A percentile compares a stretch with the other conserved stretches of the same genome.
Conservation (phyloP, 1,140 invertebrate genomes). For the Oncopodura yosiiana region DNA sequence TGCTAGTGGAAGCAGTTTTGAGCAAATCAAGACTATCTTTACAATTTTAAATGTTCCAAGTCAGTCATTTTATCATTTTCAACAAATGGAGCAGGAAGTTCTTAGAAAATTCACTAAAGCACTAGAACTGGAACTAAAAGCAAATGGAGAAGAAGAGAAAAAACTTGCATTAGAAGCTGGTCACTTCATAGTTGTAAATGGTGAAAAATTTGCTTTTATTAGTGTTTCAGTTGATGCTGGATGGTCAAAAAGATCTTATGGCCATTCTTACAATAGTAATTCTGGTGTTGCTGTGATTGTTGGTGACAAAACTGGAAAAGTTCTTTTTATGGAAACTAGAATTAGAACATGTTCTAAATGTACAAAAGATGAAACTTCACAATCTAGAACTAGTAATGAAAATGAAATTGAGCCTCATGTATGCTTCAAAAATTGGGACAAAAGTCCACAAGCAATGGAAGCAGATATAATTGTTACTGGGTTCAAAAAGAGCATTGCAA, state of each 20-base stretch:
- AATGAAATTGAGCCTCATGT: slow-evolving; percentile 1
- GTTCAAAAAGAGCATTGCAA: slow-evolving; percentile 4
- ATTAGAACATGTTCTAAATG: slow-evolving; percentile 16
- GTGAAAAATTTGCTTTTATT: slow-evolving; percentile 9
- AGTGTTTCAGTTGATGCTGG: slow-evolving; percentile 21
- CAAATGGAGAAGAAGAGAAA: slow-evolving; percentile 5
- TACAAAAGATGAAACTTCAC: not conserved
- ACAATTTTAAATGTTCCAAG: not conserved
- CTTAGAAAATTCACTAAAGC: not conserved
- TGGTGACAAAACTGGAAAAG: slow-evolving; percentile 14
- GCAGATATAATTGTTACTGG: slow-evolving; percentile 10
- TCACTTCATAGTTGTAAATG: not conserved
- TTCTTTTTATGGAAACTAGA: slow-evolving; percentile 10
- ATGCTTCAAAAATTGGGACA: slow-evolving; percentile 16
- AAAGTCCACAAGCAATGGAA: slow-evolving; percentile 17
- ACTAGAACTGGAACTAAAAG: not conserved
- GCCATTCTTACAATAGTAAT: slow-evolving; percentile 24
- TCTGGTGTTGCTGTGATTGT: slow-evolving; percentile 22
- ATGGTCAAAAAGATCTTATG: slow-evolving; percentile 27
- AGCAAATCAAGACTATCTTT: not conserved
- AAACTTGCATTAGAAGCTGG: slow-evolving; percentile 2
- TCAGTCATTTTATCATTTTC: not conserved
- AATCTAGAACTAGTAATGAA: no score
- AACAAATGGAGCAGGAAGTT: not conserved
- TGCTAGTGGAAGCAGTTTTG: not conserved